Evolutionary conservation across 2,888 invertebrate genomes (phyloP), one percentile per base, ranked within the genome.

Genomic region (Diploptera punctata): DNA sequence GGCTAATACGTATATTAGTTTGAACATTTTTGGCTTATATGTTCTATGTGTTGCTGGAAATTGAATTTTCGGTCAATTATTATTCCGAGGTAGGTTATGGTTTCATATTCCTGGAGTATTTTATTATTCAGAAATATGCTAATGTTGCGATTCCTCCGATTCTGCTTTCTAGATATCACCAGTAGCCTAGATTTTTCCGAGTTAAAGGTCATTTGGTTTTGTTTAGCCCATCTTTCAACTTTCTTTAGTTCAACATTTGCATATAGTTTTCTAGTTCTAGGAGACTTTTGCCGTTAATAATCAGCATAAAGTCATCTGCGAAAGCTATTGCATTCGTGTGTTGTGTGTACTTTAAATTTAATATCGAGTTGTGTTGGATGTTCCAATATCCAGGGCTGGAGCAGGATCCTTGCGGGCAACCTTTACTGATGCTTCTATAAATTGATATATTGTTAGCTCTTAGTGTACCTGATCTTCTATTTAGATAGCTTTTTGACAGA

Each of bases 121-220:
- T 5, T 54, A 7, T 54, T 54, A 54, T 54, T 54, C 3, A 54
- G 54, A 24, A 16, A 54, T 5, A 54, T 54, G 19, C 21, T 54
- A 4, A 54, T 10, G 16, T 54, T 21, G 7, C 52, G n/a, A 7
- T 52, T 52, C 3, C 9, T 21, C 9, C 13, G 3, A 9, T 52
- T 52, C 21, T 21, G 18, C 18, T 47, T n/a, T 47, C 33, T n/a
- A 7, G 47, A n/a, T 47, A 47, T n/a, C 24, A 31, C 80, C 82
- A 29, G 72, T 82, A 82, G 47, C 83, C 85, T 74, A 78, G 84
- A 13, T 31, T 72, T 18, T 73, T 26, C 68, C 18, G 5, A n/a
- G 80, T 81, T 3, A 75, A 82, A 77, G 79, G 80, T 84, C 84
- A 80, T 82, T 87, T 79, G 84, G 83, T 77, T 80, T 85, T 74